Base-by-base conservation (phyloP, 2,888 invertebrate species). In the Diplolepis rosae region DNA sequence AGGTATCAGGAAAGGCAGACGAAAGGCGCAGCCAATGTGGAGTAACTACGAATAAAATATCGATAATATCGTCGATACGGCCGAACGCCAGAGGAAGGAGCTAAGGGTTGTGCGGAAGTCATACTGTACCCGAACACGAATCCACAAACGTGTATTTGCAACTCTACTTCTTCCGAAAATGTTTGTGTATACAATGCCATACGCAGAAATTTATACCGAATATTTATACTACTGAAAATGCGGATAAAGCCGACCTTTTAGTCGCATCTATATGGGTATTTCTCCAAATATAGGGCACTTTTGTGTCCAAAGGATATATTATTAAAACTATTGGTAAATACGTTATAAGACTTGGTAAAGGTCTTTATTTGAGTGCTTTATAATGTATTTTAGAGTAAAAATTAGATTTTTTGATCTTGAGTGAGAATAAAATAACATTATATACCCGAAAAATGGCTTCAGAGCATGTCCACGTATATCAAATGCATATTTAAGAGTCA, bases 21-120 rank as follows among this genome's bases (percentile, higher is more conserved):
- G 68, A 66, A 48, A 27, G 56, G 48, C 56, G 68, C 45, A 75
- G 70, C 76, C 76, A 77, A 80, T 79, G 76, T 75, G 76, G 75
- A 75, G 80, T 82, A 81, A 80, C 80, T 79, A 79, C 70, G 82
- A 82, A 81, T 83, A 82, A 84, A 83, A 83, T 82, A 81, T 82
- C 80, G 80, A 81, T 81, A 77, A 81, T 79, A 78, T 79, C 72
- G 72, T 39, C 70, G 68, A 74, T 72, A 54, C 71, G 65, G 68
- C 65, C 61, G 51, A 52, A 32, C 52, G 67, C 56, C 72, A 67
- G 50, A 67, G 65, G 65, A 66, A 65, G 42, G 51, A 78, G 75
- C 77, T 74, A 78, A 76, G 65, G 61, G 65, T 42, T 45, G 35
- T 27, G 70, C 45, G 51, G 56, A 45, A 69, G 69, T 69, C 51